These are phyloP conservation scores for Scyliorhinus canicula DNA, from an alignment of 2,797 vertebrate species.

Conservation along the genomic window DNA sequence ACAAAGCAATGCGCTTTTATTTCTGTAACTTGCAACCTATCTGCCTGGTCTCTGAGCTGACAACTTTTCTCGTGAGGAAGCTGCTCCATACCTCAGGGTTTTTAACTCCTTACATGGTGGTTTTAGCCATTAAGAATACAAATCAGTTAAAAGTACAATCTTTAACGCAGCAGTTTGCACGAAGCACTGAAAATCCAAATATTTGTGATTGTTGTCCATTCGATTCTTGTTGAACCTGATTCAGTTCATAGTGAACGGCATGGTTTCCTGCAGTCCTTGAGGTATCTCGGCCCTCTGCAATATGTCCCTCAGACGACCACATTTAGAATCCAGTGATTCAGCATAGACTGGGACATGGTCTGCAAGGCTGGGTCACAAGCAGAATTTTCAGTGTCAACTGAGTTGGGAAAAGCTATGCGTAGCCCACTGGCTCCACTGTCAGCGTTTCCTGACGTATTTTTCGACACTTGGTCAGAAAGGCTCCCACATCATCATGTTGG, in stretches of 20 bases:
- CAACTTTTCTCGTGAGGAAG: not conserved
- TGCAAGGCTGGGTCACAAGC: too few relatives aligned
- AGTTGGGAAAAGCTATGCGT: too few relatives aligned
- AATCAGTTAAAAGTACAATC: not conserved
- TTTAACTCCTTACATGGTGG: not conserved
- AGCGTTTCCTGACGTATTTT: too few relatives aligned
- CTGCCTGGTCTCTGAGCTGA: not conserved
- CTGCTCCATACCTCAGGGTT: not conserved
- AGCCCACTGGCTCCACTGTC: too few relatives aligned
- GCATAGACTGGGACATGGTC: not conserved
- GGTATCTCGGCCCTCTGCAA: not conserved
- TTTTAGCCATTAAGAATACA: not conserved
- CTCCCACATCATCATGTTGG: too few relatives aligned
- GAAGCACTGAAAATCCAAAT: not conserved
- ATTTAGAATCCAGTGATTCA: not conserved
- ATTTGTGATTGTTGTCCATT: not conserved
- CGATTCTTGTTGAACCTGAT: not conserved
- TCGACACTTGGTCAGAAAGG: too few relatives aligned
- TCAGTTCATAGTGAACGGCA: not conserved
- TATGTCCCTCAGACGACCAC: not conserved
- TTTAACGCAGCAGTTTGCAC: not conserved
- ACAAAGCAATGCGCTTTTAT: not conserved
- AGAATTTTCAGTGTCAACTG: too few relatives aligned
- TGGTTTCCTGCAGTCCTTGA: not conserved
- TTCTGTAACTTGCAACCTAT: not conserved